phyloP scores from a whole-genome alignment of 2,113 vertebrate genomes.

The Asarcornis scutulata region DNA sequence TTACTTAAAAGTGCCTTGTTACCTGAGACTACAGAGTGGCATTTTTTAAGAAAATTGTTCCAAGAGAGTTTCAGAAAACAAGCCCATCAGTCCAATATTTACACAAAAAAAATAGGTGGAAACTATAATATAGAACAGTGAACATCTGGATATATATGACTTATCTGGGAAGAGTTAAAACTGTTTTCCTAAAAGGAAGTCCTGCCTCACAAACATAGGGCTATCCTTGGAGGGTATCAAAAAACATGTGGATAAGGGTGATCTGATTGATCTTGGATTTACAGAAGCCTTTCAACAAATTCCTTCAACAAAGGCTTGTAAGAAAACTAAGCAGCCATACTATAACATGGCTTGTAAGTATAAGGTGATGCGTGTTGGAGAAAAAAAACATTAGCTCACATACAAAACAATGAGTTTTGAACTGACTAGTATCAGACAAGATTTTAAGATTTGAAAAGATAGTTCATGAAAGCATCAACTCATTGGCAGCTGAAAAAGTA shows the following conservation, averaged over 20 bases:
- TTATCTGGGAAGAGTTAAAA: slow-evolving; percentile 50
- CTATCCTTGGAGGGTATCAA: slow-evolving; percentile 47
- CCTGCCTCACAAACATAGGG: slow-evolving; percentile 15
- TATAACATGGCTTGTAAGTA: slow-evolving; percentile 23
- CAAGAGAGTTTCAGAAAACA: background rate
- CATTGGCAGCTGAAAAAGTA: background rate
- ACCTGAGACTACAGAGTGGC: background rate
- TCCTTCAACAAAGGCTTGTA: slow-evolving; percentile 37
- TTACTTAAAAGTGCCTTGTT: background rate
- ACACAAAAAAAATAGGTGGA: background rate
- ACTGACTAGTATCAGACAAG: background rate
- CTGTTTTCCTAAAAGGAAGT: slow-evolving; percentile 27
- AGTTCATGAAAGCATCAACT: background rate
- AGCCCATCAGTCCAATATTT: background rate
- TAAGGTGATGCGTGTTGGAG: background rate
- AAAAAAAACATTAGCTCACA: background rate
- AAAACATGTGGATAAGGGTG: slow-evolving; percentile 42
- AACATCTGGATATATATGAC: slow-evolving; percentile 49
- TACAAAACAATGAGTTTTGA: slow-evolving; percentile 15
- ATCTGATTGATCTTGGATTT: slow-evolving; percentile 53
- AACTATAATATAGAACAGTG: background rate
- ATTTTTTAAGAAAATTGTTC: background rate
- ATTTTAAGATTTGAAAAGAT: background rate
- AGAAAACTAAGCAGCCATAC: slow-evolving; percentile 36
- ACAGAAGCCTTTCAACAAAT: slow-evolving; percentile 61